phyloP scores from a whole-genome alignment of 2,113 vertebrate genomes.

The Rhinoptilus africanus region DNA sequence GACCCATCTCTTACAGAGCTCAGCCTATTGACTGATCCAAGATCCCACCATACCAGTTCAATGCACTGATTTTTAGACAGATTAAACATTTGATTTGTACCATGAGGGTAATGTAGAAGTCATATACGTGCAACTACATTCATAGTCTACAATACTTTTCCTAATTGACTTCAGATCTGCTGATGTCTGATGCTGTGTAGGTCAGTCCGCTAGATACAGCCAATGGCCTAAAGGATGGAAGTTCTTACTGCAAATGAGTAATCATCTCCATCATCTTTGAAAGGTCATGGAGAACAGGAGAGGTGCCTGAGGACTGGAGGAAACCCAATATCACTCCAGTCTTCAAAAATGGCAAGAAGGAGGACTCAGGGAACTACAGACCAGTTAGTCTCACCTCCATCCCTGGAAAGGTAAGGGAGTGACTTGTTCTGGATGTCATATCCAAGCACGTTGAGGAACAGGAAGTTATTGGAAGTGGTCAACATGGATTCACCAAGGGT shows the following conservation, averaged over 20 bases:
- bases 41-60: not conserved
- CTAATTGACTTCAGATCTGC: not conserved
- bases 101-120: not conserved
- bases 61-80: not conserved
- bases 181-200: not conserved
- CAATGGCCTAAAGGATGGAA: accelerated
- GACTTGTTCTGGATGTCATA: too few species aligned
- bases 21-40: not conserved
- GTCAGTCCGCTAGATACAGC: not conserved
- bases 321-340: too few species aligned
- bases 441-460: too few species aligned
- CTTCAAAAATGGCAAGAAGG: too few species aligned
- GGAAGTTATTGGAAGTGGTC: too few species aligned
- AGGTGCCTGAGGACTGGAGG: too few species aligned
- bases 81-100: not conserved
- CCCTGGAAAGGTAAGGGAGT: too few species aligned
- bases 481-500: too few species aligned
- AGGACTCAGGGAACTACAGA: too few species aligned
- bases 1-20: not conserved
- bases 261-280: too few species aligned
- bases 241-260: not conserved
- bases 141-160: not conserved
- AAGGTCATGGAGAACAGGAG: too few species aligned
- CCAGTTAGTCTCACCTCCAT: too few species aligned
- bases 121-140: not conserved